A percentile compares a stretch with the other conserved stretches of the same genome.
These are phyloP conservation scores for Ephialtes manifestator DNA, from an alignment of 2,888 invertebrate genomes.

Conservation along the genomic window DNA sequence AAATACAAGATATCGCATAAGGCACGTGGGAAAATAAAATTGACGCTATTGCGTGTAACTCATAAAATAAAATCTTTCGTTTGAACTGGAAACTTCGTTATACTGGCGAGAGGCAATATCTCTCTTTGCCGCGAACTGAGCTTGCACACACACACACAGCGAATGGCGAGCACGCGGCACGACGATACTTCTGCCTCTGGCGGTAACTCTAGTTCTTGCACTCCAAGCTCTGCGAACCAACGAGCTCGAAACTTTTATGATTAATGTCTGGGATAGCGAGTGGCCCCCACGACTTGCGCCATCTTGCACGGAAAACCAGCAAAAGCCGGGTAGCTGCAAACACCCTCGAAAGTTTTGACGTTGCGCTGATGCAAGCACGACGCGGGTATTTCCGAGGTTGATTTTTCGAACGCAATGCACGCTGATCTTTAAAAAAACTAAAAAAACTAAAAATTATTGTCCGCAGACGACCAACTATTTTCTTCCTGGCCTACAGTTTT, in stretches of 20 bases:
- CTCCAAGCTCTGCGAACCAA: constrained; percentile 55
- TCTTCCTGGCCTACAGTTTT: no score
- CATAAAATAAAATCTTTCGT: constrained; percentile 27
- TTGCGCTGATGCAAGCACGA: constrained; percentile 44
- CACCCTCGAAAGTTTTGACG: constrained; percentile 50
- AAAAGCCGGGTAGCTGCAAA: constrained; percentile 16
- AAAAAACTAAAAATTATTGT: no score
- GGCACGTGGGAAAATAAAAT: constrained; percentile 6
- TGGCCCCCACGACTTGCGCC: constrained; percentile 53
- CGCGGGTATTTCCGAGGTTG: constrained; percentile 3
- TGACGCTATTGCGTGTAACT: neutral
- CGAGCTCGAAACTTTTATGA: constrained; percentile 71
- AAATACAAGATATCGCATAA: neutral
- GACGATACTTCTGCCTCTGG: constrained; percentile 32
- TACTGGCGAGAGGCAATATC: constrained; percentile 29
- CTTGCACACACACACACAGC: no score
- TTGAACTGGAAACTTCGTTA: constrained; percentile 34
- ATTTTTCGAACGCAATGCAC: constrained; percentile 16
- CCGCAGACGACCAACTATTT: no score
- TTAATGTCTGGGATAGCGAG: constrained; percentile 67
- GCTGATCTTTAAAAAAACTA: constrained; percentile 4
- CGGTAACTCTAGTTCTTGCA: constrained; percentile 60
- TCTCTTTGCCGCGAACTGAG: constrained; percentile 20
- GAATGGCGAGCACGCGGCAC: constrained; percentile 1
- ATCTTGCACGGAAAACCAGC: constrained; percentile 59